These are phyloP conservation scores for Drosophila setosimentum DNA, from an alignment of 2,888 invertebrate species.

Conservation along the genomic window DNA sequence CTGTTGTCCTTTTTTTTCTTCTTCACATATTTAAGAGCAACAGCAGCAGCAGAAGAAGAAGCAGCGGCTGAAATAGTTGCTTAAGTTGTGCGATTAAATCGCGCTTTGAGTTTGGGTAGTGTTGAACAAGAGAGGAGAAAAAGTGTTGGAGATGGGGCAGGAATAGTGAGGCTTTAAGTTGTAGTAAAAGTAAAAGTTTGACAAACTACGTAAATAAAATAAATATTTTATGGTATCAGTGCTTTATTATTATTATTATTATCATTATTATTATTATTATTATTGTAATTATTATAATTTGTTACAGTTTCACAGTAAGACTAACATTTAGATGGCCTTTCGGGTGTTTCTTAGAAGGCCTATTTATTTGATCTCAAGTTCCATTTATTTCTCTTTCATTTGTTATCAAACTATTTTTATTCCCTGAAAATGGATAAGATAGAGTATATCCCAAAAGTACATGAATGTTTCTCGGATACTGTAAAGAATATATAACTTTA, in stretches of 20 bases:
- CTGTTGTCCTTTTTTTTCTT: not conserved
- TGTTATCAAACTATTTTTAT: not conserved
- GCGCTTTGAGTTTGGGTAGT: not conserved
- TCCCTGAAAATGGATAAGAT: not conserved
- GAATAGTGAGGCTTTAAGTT: not conserved
- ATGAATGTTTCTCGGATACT: too few species aligned
- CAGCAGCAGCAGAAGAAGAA: not conserved
- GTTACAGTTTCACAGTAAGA: not conserved
- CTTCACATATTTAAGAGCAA: slow-evolving; percentile 11
- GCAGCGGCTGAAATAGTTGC: slow-evolving; percentile 9
- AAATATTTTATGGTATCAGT: not conserved
- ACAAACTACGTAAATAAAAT: not conserved
- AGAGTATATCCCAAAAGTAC: too few species aligned
- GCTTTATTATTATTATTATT: not conserved
- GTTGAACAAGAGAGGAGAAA: not conserved
- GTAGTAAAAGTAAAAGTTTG: not conserved
- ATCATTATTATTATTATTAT: not conserved
- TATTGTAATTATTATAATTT: not conserved
- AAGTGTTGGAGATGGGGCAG: not conserved
- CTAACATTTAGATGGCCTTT: not conserved
- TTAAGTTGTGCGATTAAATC: slow-evolving; percentile 11
- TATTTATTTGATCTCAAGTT: not conserved
- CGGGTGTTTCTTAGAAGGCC: not conserved
- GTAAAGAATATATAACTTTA: too few species aligned
- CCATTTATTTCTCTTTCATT: not conserved